Percentiles rank a stretch among this genome's conserved stretches.
Evolutionary conservation across 2,797 vertebrate species (phyloP).

Genomic region (Argyrosomus regius): DNA sequence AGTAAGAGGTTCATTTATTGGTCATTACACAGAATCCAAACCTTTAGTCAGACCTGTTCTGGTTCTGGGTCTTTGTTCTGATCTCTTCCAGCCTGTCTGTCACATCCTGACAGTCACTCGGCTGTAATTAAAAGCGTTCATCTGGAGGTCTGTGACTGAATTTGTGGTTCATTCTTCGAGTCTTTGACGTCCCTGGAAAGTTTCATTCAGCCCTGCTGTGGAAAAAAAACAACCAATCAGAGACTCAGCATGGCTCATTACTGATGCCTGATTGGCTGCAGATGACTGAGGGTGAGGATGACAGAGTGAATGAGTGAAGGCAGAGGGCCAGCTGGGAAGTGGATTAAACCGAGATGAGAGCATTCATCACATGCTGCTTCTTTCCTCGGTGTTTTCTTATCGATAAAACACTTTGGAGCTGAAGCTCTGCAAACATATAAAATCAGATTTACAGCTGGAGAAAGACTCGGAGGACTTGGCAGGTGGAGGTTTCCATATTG

Average conservation of each 20-base stretch:
- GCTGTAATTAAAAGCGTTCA: too few relatives aligned
- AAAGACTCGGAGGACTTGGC: neutral
- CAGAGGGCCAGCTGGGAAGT: conserved; percentile 20
- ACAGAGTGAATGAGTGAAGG: neutral
- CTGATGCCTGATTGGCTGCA: conserved; percentile 29
- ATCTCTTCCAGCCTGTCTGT: neutral
- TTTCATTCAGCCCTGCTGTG: conserved; percentile 4
- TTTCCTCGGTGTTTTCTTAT: neutral
- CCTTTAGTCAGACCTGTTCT: too few relatives aligned
- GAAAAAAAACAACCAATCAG: conserved; percentile 9
- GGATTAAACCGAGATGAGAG: conserved; percentile 4
- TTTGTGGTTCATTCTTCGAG: neutral
- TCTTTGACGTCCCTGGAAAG: neutral
- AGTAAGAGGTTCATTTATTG: too few relatives aligned
- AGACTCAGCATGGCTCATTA: conserved; percentile 6
- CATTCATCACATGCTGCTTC: too few relatives aligned
- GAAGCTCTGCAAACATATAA: neutral
- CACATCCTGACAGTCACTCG: neutral
- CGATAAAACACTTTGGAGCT: neutral
- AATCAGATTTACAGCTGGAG: neutral
- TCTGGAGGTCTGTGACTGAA: too few relatives aligned
- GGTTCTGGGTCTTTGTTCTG: neutral
- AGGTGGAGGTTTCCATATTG: neutral
- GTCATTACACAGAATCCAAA: too few relatives aligned
- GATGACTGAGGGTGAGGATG: conserved; percentile 3